Percentiles rank a stretch among this genome's conserved stretches.
Conservation (phyloP, 2,888 invertebrate genomes). For the Agelastica alni region DNA sequence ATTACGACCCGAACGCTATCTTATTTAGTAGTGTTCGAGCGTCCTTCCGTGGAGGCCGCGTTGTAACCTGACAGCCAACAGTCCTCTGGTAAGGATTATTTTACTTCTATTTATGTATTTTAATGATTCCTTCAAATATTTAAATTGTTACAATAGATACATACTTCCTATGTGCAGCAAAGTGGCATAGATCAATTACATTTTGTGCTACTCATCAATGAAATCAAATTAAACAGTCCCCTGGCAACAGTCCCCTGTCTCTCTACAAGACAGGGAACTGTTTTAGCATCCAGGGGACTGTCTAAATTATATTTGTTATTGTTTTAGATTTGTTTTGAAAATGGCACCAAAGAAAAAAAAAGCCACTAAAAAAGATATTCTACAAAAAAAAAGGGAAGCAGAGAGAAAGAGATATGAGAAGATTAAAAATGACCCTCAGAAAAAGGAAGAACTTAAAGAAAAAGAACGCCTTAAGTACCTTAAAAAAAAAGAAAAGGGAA, state of each 20-base stretch:
- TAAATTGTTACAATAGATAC: too few species aligned
- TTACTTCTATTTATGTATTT: too few species aligned
- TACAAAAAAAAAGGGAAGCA: not conserved
- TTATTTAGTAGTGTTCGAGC: not conserved
- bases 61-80: not conserved
- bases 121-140: too few species aligned
- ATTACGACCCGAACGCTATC: not conserved
- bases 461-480: not conserved
- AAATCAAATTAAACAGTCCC: too few species aligned
- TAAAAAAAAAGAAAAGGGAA: slow-evolving; percentile 3
- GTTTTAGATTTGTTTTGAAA: not conserved
- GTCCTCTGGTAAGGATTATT: too few species aligned
- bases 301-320: not conserved
- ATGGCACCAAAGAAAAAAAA: not conserved
- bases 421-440: not conserved
- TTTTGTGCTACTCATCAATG: too few species aligned
- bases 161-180: too few species aligned
- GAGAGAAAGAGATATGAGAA: not conserved
- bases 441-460: not conserved
- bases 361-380: too few species aligned
- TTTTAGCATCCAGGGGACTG: not conserved
- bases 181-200: too few species aligned
- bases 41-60: not conserved
- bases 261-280: too few species aligned
- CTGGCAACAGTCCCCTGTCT: too few species aligned